These are phyloP conservation scores for Sphaeramia orbicularis DNA, from an alignment of 2,797 vertebrate species.

Conservation along the genomic window DNA sequence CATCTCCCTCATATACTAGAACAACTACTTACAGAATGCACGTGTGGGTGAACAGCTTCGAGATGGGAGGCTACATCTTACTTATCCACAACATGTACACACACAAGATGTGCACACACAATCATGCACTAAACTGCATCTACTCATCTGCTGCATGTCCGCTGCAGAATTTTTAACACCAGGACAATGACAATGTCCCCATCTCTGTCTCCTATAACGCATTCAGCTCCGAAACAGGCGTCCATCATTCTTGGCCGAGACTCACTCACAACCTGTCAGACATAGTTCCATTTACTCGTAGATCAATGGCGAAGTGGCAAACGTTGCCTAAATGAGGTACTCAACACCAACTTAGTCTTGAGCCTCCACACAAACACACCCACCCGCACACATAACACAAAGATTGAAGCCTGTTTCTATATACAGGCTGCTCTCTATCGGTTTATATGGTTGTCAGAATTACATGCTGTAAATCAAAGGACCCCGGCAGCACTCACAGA, in stretches of 20 bases:
- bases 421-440: too few relatives aligned
- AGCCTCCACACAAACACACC: slow-evolving; percentile 23
- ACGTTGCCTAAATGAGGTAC: slow-evolving; percentile 58
- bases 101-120: neutral
- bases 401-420: neutral
- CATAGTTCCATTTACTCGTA: slow-evolving; percentile 54
- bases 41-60: slow-evolving; percentile 33
- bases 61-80: slow-evolving; percentile 16
- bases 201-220: slow-evolving; percentile 1
- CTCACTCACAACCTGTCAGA: slow-evolving; percentile 68
- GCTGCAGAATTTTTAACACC: slow-evolving; percentile 32
- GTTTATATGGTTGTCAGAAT: too few relatives aligned
- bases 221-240: slow-evolving; percentile 5
- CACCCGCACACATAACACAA: slow-evolving; percentile 24
- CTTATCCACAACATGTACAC: slow-evolving; percentile 24
- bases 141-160: slow-evolving; percentile 30
- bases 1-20: slow-evolving; percentile 7
- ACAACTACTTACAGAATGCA: slow-evolving; percentile 19
- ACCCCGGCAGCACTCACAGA: too few relatives aligned
- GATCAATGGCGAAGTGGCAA: slow-evolving; percentile 61
- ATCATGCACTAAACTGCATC: slow-evolving; percentile 10
- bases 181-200: slow-evolving; percentile 37
- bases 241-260: slow-evolving; percentile 58
- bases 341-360: slow-evolving; percentile 56
- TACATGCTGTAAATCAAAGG: too few relatives aligned